A percentile compares a stretch with the other conserved stretches of the same genome.
Evolutionary conservation across 2,113 vertebrate genomes (phyloP).

Genomic region (Verasper variegatus): DNA sequence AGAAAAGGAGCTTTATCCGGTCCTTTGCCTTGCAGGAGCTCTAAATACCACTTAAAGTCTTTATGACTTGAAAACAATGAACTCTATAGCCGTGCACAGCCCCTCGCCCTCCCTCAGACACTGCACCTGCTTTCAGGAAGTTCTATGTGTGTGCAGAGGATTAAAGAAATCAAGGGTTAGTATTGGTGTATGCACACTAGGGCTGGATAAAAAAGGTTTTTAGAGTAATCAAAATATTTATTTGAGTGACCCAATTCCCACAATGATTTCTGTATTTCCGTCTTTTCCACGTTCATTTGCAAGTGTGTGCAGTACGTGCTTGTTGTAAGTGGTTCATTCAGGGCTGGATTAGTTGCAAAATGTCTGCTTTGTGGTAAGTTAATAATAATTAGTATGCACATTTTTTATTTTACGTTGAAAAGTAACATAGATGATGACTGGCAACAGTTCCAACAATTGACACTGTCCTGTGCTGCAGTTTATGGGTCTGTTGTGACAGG

Average conservation of each 20-base stretch:
- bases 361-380: background rate
- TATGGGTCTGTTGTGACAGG: too few species aligned
- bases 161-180: constrained; percentile 17
- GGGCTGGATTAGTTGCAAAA: background rate
- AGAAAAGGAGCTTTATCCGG: constrained; percentile 42
- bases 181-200: constrained; percentile 1
- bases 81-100: background rate
- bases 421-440: too few species aligned
- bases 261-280: background rate
- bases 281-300: background rate
- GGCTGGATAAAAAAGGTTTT: background rate
- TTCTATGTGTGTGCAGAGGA: background rate
- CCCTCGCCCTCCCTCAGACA: constrained; percentile 10
- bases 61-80: constrained; percentile 58
- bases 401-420: too few species aligned
- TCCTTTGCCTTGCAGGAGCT: constrained; percentile 23
- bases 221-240: too few species aligned
- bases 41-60: constrained; percentile 34
- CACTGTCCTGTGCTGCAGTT: too few species aligned
- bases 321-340: background rate
- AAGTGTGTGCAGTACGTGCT: background rate
- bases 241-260: background rate
- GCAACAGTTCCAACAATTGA: background rate
- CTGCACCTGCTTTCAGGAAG: constrained; percentile 33
- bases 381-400: too few species aligned